phyloP scores from a whole-genome alignment of 2,888 invertebrate species.

The Hecatera dysodea region DNA sequence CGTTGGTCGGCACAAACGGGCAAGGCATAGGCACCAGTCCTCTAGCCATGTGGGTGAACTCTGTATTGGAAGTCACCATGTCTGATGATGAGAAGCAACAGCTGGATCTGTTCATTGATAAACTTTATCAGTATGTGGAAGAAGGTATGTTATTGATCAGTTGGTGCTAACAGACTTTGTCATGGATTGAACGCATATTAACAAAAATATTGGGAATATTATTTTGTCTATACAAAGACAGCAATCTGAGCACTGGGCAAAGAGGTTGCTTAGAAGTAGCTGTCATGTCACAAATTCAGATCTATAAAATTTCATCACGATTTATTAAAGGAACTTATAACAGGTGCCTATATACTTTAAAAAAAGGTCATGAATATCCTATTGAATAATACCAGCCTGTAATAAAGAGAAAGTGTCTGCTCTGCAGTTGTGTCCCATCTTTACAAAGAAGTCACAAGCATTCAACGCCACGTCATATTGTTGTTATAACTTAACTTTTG shows the following conservation, averaged over 20 bases:
- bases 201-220: too few relatives aligned
- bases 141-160: slow-evolving; percentile 90
- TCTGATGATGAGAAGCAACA: slow-evolving; percentile 92
- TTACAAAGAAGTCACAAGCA: background rate
- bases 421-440: background rate
- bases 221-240: too few relatives aligned
- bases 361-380: too few relatives aligned
- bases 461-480: background rate
- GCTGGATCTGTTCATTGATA: slow-evolving; percentile 94
- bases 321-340: too few relatives aligned
- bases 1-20: slow-evolving; percentile 96
- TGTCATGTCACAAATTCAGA: too few relatives aligned
- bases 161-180: background rate
- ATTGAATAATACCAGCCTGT: background rate
- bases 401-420: background rate
- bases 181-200: too few relatives aligned
- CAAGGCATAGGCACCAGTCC: slow-evolving; percentile 98
- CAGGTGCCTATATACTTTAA: too few relatives aligned
- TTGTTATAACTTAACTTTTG: background rate
- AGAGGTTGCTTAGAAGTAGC: too few relatives aligned
- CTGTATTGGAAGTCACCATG: slow-evolving; percentile 93
- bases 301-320: too few relatives aligned
- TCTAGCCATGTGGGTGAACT: slow-evolving; percentile 96
- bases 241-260: background rate
- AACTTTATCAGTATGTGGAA: slow-evolving; percentile 95